Base-by-base conservation (phyloP, 2,888 invertebrate species). In the Epinotia demarniana region DNA sequence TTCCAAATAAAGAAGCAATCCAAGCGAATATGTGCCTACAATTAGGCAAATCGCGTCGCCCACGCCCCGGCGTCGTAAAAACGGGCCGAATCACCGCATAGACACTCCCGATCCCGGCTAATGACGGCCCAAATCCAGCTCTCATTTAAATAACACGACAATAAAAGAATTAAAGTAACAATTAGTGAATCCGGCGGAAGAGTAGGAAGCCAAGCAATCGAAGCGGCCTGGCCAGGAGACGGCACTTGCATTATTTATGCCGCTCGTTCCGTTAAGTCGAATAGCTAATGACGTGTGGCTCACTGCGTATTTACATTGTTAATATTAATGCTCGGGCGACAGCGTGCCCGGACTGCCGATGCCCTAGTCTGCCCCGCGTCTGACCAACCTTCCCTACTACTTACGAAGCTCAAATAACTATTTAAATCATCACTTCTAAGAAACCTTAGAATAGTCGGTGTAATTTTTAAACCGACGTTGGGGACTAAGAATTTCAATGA, bases 191-290 rank as follows among this genome's bases (percentile, higher is more conserved):
- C 79, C 79, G 79, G 82, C 85, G 86, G 87, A 87, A 87, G 84
- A 76, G 81, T 82, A 86, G 87, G 85, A 86, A 77, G 78, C 77
- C 78, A 74, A 76, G 78, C 76, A 72, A 77, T 76, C 70, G 77
- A 76, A 80, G 81, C 81, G 77, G 79, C 78, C 81, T 84, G 83
- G 84, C 85, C 86, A 84, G 69, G 61, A 74, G 80, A 80, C 80
- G 84, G 86, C 88, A 84, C 79, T 77, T 89, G 90, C 87, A 90
- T 90, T 87, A 91, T 90, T 86, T 89, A 92, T 92, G 82, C 79
- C 76, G 77, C 77, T 77, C 87, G 91, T 92, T 91, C 92, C 92
- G 92, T 92, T 90, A 91, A 90, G 89, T 88, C 89, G 92, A 87
- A 90, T 92, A 84, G 82, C 88, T 90, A 92, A 92, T 90, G 92